Base-by-base conservation (phyloP, 1,140 invertebrate species). In the Macrosteles quadrilineatus region DNA sequence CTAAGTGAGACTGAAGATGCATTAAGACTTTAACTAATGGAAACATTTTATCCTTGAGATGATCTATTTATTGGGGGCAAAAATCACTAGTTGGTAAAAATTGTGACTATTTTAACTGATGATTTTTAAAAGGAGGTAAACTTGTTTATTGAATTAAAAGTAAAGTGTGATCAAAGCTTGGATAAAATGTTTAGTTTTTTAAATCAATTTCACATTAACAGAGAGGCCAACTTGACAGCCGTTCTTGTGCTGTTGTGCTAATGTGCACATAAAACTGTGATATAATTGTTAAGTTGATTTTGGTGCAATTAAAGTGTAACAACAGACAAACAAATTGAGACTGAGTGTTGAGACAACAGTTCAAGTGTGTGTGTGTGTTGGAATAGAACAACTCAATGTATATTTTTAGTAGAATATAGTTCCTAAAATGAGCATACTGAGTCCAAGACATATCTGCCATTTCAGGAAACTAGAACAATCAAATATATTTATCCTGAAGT, bases 371-470 rank as follows among this genome's bases (percentile, higher is more conserved):
- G 21, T 36, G 4, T 36, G 32, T 36, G 32, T 36, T 4, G 4
- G 14, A 6, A 36, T 36, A 36, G 32, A 14, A 6, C 32, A 36
- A 36, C 32, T 36, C 32, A 36, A 36, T 36, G 32, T 36, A 36
- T 14, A 36, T 36, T 36, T 36, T 36, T 36, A 36, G 32, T 36
- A 23, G 21, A 50, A 23, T 19, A 50, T 30, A 59, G 55, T 59
- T 59, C 55, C 55, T 59, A 59, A 50, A 59, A 59, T 59, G 55
- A 27, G 55, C 55, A 59, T 59, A 59, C 27, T 59, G 21, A 23
- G 21, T 59, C 55, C 12, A 59, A 6, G 9, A 59, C 47, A 14
- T 59, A 23, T 29, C 55, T 59, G 55, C 55, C 55, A 59, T 59
- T 59, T 59, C 55, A 59, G 55, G 55, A 59, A 4, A 29, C n/a